These are phyloP conservation scores for Crypturellus undulatus DNA, from an alignment of 2,113 vertebrate species.

Conservation along the genomic window DNA sequence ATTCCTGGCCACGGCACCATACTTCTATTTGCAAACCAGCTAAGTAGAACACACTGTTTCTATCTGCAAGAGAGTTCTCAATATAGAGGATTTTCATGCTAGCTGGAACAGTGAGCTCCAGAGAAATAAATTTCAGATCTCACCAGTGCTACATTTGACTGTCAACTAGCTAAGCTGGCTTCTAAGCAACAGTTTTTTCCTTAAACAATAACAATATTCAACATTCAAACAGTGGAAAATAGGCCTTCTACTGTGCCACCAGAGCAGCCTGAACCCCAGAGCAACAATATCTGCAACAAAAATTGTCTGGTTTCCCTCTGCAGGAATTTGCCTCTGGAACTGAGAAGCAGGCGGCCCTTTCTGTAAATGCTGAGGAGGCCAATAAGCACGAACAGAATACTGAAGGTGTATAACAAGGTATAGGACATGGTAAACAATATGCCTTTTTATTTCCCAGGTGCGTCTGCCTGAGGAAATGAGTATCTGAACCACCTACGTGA, in stretches of 20 bases:
- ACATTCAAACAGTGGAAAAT: neutral
- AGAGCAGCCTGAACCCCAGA: neutral
- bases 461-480: neutral
- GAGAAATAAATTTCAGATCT: neutral
- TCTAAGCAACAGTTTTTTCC: neutral
- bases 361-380: neutral
- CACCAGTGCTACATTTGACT: neutral
- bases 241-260: neutral
- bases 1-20: neutral
- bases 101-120: neutral
- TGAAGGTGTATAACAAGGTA: neutral
- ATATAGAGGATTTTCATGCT: neutral
- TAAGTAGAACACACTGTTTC: neutral
- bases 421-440: neutral
- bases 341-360: neutral
- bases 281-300: neutral
- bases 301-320: no score
- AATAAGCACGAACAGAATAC: neutral
- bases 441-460: neutral
- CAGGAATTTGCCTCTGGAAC: neutral
- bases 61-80: neutral
- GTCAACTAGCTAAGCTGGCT: neutral
- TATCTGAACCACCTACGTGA: neutral
- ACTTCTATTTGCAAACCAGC: neutral
- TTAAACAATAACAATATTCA: neutral